A percentile compares a stretch with the other conserved stretches of the same genome.
Evolutionary conservation across 1,140 invertebrate species (phyloP).

Genomic region (Cotesia chilonis): DNA sequence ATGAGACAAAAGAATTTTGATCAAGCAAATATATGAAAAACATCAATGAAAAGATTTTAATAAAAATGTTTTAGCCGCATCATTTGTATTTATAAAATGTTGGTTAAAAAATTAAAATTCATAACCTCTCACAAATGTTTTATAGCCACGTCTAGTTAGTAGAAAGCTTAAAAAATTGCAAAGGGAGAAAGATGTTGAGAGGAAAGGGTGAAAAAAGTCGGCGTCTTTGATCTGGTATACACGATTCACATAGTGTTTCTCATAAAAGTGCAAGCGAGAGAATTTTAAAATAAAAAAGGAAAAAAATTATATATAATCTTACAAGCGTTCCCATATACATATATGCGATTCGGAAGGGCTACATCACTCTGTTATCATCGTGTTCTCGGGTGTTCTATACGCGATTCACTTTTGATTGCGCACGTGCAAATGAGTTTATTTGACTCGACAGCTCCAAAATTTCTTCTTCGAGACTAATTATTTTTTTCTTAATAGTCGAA

Average conservation of each 20-base stretch:
- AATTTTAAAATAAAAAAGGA: constrained; percentile 25
- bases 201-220: constrained; percentile 38
- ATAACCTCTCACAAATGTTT: too few species aligned
- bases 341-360: constrained; percentile 49
- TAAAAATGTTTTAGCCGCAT: too few species aligned
- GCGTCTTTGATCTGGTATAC: constrained; percentile 40
- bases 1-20: too few species aligned
- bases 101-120: too few species aligned
- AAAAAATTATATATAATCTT: constrained; percentile 33
- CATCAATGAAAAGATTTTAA: too few species aligned
- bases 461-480: constrained; percentile 1
- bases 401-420: constrained; percentile 16
- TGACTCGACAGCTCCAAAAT: constrained; percentile 13
- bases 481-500: background rate
- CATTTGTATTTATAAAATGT: too few species aligned
- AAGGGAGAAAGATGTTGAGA: constrained; percentile 27
- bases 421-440: constrained; percentile 15
- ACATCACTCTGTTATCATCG: constrained; percentile 49
- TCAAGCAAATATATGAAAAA: too few species aligned
- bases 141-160: too few species aligned
- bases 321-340: constrained; percentile 39
- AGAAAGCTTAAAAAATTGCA: constrained; percentile 29
- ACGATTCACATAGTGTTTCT: constrained; percentile 28
- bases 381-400: constrained; percentile 15
- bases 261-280: constrained; percentile 21